Percentiles rank a stretch among this genome's conserved stretches.
These are phyloP conservation scores for Steatocranus sp. DNA, from an alignment of 2,797 vertebrate species.

Conservation along the genomic window DNA sequence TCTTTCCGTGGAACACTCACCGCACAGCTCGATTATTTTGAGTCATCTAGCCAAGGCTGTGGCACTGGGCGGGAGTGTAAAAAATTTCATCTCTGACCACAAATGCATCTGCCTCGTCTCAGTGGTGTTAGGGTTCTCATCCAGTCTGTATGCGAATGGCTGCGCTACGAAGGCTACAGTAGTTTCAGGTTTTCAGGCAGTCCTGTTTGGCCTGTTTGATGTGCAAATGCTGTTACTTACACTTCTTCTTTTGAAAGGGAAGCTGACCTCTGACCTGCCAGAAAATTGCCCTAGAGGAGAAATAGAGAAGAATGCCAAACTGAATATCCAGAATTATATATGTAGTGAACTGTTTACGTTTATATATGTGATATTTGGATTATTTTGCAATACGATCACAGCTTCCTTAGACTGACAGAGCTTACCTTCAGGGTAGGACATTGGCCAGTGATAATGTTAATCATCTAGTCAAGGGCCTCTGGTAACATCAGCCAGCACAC, in stretches of 20 bases:
- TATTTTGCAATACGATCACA: not conserved
- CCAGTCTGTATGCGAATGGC: not conserved
- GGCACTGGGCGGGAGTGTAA: constrained; percentile 50
- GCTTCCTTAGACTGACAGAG: not conserved
- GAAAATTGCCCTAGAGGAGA: constrained; percentile 21
- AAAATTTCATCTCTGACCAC: constrained; percentile 48
- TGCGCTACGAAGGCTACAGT: not conserved
- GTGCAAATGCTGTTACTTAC: not conserved
- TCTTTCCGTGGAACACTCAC: constrained; percentile 27
- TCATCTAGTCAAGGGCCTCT: not conserved
- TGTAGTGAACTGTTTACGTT: not conserved
- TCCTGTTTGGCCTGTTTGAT: not conserved
- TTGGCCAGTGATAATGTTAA: not conserved
- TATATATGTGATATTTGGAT: not conserved
- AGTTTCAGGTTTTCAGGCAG: not conserved
- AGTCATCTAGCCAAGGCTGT: constrained; percentile 54
- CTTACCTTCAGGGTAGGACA: not conserved
- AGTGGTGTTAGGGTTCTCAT: constrained; percentile 11
- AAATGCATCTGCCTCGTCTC: constrained; percentile 43
- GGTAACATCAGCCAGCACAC: not conserved
- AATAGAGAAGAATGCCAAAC: constrained; percentile 3
- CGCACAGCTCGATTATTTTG: constrained; percentile 50
- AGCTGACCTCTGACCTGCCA: constrained; percentile 23
- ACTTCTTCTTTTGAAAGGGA: constrained; percentile 55
- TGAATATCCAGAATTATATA: not conserved